A percentile compares a stretch with the other conserved stretches of the same genome.
Evolutionary conservation across 2,797 vertebrate genomes (phyloP).

Genomic region (Chiloscyllium punctatum): DNA sequence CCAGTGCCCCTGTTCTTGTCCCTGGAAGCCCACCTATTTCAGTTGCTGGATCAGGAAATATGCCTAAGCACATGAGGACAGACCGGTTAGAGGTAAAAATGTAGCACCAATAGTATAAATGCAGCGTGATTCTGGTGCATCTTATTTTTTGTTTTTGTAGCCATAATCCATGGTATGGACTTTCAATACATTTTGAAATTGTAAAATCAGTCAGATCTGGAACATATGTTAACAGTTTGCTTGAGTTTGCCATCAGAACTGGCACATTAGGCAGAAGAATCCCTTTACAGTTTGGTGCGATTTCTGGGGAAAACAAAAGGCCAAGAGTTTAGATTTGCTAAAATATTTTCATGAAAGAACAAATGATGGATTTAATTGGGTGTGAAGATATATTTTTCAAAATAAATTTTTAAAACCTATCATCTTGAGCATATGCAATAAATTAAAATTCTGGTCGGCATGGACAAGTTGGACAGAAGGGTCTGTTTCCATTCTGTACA

Average conservation of each 20-base stretch:
- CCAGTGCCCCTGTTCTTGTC: constrained; percentile 76
- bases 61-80: constrained; percentile 93
- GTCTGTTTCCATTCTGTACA: no score
- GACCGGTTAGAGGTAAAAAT: constrained; percentile 91
- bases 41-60: constrained; percentile 77
- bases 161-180: neutral
- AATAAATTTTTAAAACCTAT: neutral
- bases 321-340: neutral
- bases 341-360: neutral
- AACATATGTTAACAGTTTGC: neutral
- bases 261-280: neutral
- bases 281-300: neutral
- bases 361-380: neutral
- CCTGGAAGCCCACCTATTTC: constrained; percentile 80
- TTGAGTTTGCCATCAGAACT: neutral
- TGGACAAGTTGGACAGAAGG: no score
- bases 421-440: neutral
- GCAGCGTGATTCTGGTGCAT: neutral
- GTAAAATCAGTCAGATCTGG: neutral
- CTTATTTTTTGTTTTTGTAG: neutral
- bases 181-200: neutral
- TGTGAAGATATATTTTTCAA: neutral
- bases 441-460: neutral
- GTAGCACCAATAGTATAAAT: neutral
- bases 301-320: neutral